These are phyloP conservation scores for Diacarnus erythraeanus DNA, from an alignment of 37 sponge, comb jelly and placozoan genomes.

Conservation along the genomic window DNA sequence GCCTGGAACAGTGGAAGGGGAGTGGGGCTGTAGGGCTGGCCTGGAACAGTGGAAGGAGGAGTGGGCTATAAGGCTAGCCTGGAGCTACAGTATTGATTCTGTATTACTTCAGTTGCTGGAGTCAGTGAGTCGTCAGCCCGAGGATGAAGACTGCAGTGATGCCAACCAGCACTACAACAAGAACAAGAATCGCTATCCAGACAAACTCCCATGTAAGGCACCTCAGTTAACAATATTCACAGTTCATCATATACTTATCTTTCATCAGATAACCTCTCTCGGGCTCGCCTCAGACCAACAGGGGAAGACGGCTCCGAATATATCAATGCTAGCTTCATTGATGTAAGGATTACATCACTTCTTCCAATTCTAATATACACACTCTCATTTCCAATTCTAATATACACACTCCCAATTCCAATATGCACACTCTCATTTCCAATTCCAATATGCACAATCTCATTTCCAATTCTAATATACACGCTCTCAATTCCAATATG, in stretches of 20 bases:
- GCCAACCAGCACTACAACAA: conserved; percentile 56
- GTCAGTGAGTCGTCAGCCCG: conserved; percentile 58
- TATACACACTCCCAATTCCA: background rate
- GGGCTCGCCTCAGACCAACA: conserved; percentile 49
- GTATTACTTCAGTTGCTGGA: conserved; percentile 58
- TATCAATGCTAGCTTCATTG: conserved; percentile 78
- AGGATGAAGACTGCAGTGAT: conserved; percentile 41
- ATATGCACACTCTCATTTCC: no score
- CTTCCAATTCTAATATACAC: background rate
- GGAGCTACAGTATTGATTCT: background rate
- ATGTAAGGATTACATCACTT: conserved; percentile 35
- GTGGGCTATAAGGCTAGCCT: background rate
- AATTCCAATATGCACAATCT: no score
- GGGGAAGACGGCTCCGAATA: conserved; percentile 63
- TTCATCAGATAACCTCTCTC: conserved; percentile 35
- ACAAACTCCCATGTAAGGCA: conserved; percentile 48
- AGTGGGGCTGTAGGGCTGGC: background rate
- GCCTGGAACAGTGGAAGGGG: no score
- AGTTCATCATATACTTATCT: background rate
- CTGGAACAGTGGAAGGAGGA: background rate
- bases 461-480: background rate
- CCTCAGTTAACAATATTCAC: background rate
- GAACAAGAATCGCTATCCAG: conserved; percentile 50
- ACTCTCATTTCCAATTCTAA: no score
- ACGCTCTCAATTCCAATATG: background rate